Percentiles rank a stretch among this genome's conserved stretches.
Evolutionary conservation across 2,888 invertebrate species (phyloP).

Genomic region (Caenorhabditis drosophilae): DNA sequence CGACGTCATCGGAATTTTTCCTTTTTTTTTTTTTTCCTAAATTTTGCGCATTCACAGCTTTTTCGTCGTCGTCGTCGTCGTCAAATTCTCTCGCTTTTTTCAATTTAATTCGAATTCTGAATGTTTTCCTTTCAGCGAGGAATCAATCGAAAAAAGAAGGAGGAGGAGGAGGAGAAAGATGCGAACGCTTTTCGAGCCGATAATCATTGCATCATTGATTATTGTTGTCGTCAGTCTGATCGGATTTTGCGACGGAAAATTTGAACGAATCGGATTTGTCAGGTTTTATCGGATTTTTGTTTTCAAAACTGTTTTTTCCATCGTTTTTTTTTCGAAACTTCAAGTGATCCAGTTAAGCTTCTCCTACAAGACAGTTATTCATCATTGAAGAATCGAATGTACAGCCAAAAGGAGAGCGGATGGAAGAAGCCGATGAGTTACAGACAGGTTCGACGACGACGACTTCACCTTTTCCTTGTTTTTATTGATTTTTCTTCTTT

Average conservation of each 20-base stretch:
- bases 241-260: constrained; percentile 11
- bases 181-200: no score
- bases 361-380: constrained; percentile 50
- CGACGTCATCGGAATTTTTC: no score
- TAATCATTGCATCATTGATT: not conserved
- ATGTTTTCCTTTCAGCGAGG: no score
- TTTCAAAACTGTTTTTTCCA: not conserved
- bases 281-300: constrained; percentile 11
- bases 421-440: constrained; percentile 32
- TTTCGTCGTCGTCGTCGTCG: no score
- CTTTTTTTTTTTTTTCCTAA: no score
- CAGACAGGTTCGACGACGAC: constrained; percentile 37
- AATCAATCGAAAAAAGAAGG: no score
- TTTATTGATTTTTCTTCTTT: not conserved
- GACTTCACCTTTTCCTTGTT: no score
- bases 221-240: not conserved
- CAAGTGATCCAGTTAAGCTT: constrained; percentile 46
- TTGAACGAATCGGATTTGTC: constrained; percentile 35
- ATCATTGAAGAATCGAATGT: constrained; percentile 45
- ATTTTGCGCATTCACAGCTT: no score
- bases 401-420: constrained; percentile 27
- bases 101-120: no score
- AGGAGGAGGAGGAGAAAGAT: no score
- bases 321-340: constrained; percentile 6
- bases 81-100: no score